Conservation (phyloP, 1,140 invertebrate species). For the Penaeus vannamei region DNA sequence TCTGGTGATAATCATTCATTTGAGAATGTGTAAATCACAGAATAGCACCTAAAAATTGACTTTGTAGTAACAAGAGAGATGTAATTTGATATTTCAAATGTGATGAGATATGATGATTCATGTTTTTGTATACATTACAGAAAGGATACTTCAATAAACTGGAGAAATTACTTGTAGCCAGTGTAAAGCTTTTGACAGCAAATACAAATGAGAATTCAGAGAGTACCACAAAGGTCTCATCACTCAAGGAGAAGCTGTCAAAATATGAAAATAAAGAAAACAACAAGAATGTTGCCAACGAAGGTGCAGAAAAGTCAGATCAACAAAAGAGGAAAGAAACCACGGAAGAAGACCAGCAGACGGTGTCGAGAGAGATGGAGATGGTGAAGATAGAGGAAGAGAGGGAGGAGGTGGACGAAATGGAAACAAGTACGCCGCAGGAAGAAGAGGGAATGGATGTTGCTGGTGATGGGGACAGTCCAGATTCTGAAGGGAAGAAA, state of each 20-base stretch:
- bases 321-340: background rate
- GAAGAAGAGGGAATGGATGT: conserved; percentile 23
- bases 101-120: no score
- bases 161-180: conserved; percentile 40
- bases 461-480: background rate
- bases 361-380: background rate
- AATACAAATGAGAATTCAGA: conserved; percentile 12
- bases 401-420: background rate
- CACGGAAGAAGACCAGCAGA: background rate
- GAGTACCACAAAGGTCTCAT: background rate
- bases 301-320: background rate
- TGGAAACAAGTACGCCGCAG: background rate
- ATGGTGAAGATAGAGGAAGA: background rate
- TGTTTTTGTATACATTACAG: conserved; percentile 1
- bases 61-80: no score
- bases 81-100: no score
- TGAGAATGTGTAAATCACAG: no score
- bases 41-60: no score
- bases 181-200: conserved; percentile 4
- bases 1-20: no score
- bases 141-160: conserved; percentile 44
- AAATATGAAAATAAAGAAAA: conserved; percentile 41
- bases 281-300: conserved; percentile 33
- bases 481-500: background rate
- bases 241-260: conserved; percentile 24